Base-by-base conservation (phyloP, 1,140 invertebrate genomes). In the Pogonognathellus flavescens region DNA sequence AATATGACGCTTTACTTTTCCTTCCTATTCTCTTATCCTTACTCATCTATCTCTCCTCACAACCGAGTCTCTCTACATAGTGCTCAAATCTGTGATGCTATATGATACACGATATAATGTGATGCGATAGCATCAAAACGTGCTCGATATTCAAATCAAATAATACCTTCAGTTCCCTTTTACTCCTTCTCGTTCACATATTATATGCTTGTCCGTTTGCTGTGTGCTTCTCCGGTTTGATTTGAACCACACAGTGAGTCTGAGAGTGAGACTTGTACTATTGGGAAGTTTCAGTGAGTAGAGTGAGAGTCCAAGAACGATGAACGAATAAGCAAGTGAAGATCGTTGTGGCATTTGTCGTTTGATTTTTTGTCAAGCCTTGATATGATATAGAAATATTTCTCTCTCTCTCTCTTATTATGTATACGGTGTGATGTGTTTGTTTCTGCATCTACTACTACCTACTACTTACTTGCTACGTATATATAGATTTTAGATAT, bases 61-160 rank as follows among this genome's bases (percentile, higher is more conserved):
- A 13, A 2, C 18, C 62, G 3, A 13, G 20, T 70, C 62, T 70
- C 62, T 70, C 62, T 70, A 18, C 5, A 13, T 70, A 16, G 13
- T 70, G 62, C 70, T 76, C 70, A 41, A 76, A 76, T 76, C 31
- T 3, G 31, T 76, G 80, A 59, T 81, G 52, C 55, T 53, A 81
- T 81, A 81, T 53, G 50, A 55, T 81, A 81, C 82, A 83, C 22
- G 55, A 59, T 81, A 49, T 83, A 50, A 59, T 62, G 22, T 22
- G n/a, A 52, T 72, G 31, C 59, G 59, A 83, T 83, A 62, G 41
- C 59, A 83, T 83, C 59, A 83, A 83, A 83, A 70, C 60, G 59
- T 83, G 82, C 59, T 41, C 62, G 82, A 66, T 83, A 83, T 83
- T 83, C 82, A 83, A 83, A 83, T 83, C 60, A 83, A 83, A 83